phyloP scores from a whole-genome alignment of 2,888 invertebrate genomes.

The Pediacus dermestoides region DNA sequence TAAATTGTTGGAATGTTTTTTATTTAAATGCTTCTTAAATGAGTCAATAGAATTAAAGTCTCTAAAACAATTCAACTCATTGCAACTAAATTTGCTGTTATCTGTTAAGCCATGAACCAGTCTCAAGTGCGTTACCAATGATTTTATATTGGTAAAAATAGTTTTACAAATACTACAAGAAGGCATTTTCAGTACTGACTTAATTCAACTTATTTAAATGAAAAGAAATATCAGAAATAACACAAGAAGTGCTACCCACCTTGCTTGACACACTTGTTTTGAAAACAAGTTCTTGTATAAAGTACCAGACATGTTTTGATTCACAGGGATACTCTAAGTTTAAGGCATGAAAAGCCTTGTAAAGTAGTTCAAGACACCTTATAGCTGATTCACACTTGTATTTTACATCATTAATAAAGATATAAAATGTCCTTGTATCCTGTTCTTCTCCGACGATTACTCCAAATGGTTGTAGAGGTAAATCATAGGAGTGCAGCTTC shows the following conservation, averaged over 20 bases:
- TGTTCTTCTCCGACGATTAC: slow-evolving; percentile 4
- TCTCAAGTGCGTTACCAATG: too few species aligned
- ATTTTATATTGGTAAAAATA: too few species aligned
- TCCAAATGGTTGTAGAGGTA: slow-evolving; percentile 14
- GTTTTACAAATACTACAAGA: too few species aligned
- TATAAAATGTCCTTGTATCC: slow-evolving; percentile 4
- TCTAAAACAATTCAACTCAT: too few species aligned
- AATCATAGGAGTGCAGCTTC: slow-evolving; percentile 8
- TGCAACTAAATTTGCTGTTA: too few species aligned
- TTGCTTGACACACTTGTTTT: slow-evolving; percentile 9
- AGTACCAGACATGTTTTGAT: slow-evolving; percentile 17
- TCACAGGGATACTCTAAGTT: slow-evolving; percentile 17
- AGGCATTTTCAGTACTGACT: too few species aligned
- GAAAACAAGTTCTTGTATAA: slow-evolving; percentile 18
- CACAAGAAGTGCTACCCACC: slow-evolving; percentile 10
- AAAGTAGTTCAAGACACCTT: slow-evolving; percentile 11
- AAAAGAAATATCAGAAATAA: slow-evolving; percentile 12
- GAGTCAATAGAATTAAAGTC: too few species aligned
- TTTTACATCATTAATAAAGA: slow-evolving; percentile 5
- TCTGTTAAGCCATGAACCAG: too few species aligned
- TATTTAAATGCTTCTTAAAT: too few species aligned
- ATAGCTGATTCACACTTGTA: slow-evolving; percentile 15
- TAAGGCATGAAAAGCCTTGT: slow-evolving; percentile 12
- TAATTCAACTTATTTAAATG: too few species aligned
- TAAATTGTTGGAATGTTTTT: too few species aligned